Percentiles rank a stretch among this genome's conserved stretches.
phyloP scores from a whole-genome alignment of 2,888 invertebrate genomes.

The Drosophila acutilabella region DNA sequence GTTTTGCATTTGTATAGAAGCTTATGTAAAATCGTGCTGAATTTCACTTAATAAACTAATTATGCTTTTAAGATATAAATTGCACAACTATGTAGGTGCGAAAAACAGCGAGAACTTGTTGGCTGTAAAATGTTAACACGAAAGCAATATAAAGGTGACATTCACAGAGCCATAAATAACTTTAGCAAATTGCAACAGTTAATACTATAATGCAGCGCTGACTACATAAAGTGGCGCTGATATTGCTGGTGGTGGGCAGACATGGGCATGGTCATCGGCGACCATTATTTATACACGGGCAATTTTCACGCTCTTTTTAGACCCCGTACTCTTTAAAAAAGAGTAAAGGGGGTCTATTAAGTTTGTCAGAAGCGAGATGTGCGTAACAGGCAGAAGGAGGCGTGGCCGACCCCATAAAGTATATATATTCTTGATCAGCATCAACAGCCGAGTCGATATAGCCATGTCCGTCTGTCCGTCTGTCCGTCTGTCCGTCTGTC shows the following conservation, averaged over 20 bases:
- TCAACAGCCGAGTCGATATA: too few species aligned
- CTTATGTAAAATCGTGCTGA: constrained; percentile 2
- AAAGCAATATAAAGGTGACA: constrained; percentile 11
- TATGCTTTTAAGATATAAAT: constrained; percentile 5
- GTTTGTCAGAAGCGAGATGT: too few species aligned
- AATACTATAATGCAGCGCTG: constrained; percentile 42
- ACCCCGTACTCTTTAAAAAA: too few species aligned
- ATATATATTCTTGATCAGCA: too few species aligned
- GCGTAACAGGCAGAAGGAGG: too few species aligned
- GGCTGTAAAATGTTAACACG: constrained; percentile 25
- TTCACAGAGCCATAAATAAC: constrained; percentile 29
- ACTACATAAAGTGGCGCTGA: constrained; percentile 3
- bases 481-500: too few species aligned
- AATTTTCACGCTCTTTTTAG: constrained; percentile 67
- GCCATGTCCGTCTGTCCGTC: too few species aligned
- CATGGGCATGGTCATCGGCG: constrained; percentile 21
- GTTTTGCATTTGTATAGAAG: constrained; percentile 25
- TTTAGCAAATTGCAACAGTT: constrained; percentile 56
- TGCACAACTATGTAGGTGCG: background rate
- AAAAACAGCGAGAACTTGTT: background rate
- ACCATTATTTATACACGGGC: constrained; percentile 45
- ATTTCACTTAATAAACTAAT: background rate
- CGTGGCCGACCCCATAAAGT: too few species aligned
- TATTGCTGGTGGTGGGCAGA: constrained; percentile 11
- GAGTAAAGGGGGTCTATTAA: too few species aligned